Base-by-base conservation (phyloP, 2,113 vertebrate genomes). In the Sinocyclocheilus anshuiensis region DNA sequence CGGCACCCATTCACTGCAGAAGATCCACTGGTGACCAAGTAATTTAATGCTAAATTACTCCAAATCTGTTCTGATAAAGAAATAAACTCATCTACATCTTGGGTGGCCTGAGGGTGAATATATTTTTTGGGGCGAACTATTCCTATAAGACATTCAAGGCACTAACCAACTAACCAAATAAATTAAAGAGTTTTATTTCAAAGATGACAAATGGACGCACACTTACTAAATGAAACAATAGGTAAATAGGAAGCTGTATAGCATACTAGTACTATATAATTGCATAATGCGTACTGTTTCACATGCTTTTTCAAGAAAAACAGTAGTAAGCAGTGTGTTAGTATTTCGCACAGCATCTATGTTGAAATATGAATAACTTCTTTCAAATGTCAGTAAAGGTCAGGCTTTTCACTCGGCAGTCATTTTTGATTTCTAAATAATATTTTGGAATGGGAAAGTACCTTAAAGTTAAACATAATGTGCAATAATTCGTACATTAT, bases 341-440 rank as follows among this genome's bases (percentile, higher is more conserved):
- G 12, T 29, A 33, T 33, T 67, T 67, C 2, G 63, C 26, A 67
- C 65, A 67, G 16, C 15, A 8, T 33, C 50, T 1, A 53, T 69
- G 26, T 18, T 69, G 12, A 33, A 29, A 77, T 12, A n/a, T 75
- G 2, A 2, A 29, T 55, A 24, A 29, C 20, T 36, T 29, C 39
- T 29, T 26, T 24, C 20, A 39, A 55, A 11, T 42, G 42, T 65
- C 88, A 87, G 77, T 22, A 87, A 79, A 65, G 79, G 83, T 88
- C 86, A 86, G 81, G 33, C 86, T 83, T 87, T 84, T 79, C 36
- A 72, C 29, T 76, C 6, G 22, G 7, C n/a, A 36, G 12, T 57
- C 18, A 7, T 59, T 79, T 13, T 15, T 13, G 29, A 20, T 79
- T 22, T 39, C 6, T 12, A 59, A 59, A n/a, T 42, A 15, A 29